A percentile compares a stretch with the other conserved stretches of the same genome.
Conservation (phyloP, 2,888 invertebrate species). For the Drosophila kambysellisi region DNA sequence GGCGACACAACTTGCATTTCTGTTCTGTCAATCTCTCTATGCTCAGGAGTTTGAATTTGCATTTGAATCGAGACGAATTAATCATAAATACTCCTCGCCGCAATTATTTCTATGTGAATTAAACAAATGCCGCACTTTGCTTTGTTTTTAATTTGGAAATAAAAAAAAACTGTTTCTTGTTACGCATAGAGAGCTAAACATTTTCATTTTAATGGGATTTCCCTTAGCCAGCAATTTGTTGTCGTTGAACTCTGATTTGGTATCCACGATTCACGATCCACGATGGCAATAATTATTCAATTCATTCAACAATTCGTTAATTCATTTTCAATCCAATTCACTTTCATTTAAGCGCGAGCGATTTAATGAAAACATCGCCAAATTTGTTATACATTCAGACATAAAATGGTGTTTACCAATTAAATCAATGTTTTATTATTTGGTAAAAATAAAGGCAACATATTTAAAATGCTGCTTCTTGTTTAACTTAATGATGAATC, state of each 20-base stretch:
- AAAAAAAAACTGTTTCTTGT: conserved; percentile 48
- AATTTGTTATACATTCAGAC: background rate
- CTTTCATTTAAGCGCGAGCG: conserved; percentile 16
- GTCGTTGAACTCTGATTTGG: conserved; percentile 21
- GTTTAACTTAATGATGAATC: background rate
- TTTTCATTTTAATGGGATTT: conserved; percentile 16
- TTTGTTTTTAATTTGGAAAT: conserved; percentile 41
- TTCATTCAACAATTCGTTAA: conserved; percentile 4
- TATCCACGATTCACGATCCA: conserved; percentile 13
- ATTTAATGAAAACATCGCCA: background rate
- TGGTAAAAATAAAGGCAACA: background rate
- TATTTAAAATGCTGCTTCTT: background rate
- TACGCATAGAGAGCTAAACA: background rate
- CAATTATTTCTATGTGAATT: conserved; percentile 3
- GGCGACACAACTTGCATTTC: conserved; percentile 44
- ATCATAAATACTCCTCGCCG: conserved; percentile 19
- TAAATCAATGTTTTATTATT: background rate
- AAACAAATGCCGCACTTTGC: conserved; percentile 20
- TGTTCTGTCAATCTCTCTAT: conserved; percentile 38
- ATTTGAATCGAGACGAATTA: conserved; percentile 30
- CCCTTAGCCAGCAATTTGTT: conserved; percentile 22
- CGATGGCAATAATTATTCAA: background rate
- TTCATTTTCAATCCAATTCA: conserved; percentile 15
- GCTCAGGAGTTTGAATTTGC: conserved; percentile 32
- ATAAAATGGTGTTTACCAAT: background rate